Evolutionary conservation across 2,888 invertebrate species (phyloP).

Genomic region (Drosophila cyrtoloma): DNA sequence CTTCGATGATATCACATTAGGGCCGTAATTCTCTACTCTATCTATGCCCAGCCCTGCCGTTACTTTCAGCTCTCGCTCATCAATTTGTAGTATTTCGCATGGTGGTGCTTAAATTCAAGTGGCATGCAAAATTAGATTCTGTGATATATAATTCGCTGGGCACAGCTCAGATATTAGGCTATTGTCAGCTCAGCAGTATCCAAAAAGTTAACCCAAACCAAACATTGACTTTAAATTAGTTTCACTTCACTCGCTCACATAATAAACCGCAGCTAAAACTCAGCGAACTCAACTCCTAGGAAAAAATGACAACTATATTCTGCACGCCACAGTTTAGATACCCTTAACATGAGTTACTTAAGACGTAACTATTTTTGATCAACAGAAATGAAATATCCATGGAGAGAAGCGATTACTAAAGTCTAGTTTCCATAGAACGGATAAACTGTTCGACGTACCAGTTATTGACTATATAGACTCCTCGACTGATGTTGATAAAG

Average conservation of each 20-base stretch:
- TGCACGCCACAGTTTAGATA: not conserved
- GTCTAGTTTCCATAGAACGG: not conserved
- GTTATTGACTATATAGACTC: not conserved
- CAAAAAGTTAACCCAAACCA: conserved; percentile 41
- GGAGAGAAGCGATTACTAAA: not conserved
- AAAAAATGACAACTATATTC: not conserved
- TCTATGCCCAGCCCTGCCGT: not conserved
- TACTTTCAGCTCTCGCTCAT: conserved; percentile 13
- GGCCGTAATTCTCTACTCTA: not conserved
- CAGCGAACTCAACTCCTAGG: conserved; percentile 30
- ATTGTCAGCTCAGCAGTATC: conserved; percentile 1
- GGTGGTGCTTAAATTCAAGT: conserved; percentile 9
- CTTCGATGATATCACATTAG: not conserved
- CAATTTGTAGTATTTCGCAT: conserved; percentile 18
- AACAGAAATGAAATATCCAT: not conserved
- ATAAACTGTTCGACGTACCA: not conserved
- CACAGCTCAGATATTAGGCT: conserved; percentile 15
- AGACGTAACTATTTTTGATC: not conserved
- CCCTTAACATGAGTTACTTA: not conserved
- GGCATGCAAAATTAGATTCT: conserved; percentile 16
- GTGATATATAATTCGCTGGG: conserved; percentile 3
- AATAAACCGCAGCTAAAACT: conserved; percentile 63
- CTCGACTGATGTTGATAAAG: not conserved
- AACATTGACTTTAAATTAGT: conserved; percentile 74
- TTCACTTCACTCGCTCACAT: conserved; percentile 67